These are phyloP conservation scores for Neosalanx taihuensis DNA, from an alignment of 2,797 vertebrate genomes.

Conservation along the genomic window DNA sequence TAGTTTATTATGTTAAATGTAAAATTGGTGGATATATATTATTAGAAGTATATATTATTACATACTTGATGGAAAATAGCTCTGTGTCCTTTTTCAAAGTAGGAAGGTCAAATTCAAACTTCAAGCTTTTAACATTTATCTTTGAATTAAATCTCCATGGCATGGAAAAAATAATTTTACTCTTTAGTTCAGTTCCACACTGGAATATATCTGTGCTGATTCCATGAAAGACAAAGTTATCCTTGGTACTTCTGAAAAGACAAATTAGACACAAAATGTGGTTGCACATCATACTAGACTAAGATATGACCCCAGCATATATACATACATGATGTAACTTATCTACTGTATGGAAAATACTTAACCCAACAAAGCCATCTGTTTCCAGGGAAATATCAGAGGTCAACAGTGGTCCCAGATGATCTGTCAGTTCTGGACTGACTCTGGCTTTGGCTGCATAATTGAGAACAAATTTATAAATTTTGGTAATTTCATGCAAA, in stretches of 20 bases:
- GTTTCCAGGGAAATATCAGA: constrained; percentile 67
- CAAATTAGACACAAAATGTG: not conserved
- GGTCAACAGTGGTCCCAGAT: constrained; percentile 58
- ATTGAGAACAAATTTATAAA: not conserved
- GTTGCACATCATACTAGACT: not conserved
- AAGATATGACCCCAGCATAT: not conserved
- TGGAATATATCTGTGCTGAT: constrained; percentile 78
- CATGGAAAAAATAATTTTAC: constrained; percentile 46
- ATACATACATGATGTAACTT: not conserved
- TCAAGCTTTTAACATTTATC: constrained; percentile 56
- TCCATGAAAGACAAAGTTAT: constrained; percentile 70
- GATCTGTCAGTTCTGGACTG: constrained; percentile 60
- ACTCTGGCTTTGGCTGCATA: constrained; percentile 62
- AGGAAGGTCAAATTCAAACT: constrained; percentile 62
- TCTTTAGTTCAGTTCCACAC: constrained; percentile 65
- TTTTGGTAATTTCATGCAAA: too few relatives aligned
- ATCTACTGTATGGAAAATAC: not conserved
- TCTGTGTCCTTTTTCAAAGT: constrained; percentile 53
- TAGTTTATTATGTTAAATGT: not conserved
- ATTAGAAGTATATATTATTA: not conserved
- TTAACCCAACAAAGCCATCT: constrained; percentile 72
- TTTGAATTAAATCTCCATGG: constrained; percentile 67
- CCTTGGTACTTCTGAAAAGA: constrained; percentile 62
- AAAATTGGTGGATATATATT: not conserved
- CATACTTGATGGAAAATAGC: constrained; percentile 64